Conservation (phyloP, 2,797 vertebrate genomes). For the Gadopsis marmoratus region DNA sequence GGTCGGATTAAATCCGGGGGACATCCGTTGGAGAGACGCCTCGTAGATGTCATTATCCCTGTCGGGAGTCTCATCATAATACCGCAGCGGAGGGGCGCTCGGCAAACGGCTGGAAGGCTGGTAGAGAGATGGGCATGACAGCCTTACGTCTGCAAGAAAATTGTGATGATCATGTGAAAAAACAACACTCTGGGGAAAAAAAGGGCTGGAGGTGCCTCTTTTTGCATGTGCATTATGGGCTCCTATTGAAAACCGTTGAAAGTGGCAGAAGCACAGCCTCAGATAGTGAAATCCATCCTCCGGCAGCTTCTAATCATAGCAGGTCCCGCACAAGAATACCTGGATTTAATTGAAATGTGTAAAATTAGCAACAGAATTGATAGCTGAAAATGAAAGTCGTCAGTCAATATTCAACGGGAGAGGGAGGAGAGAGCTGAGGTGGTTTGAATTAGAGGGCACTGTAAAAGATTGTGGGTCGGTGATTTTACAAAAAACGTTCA, state of each 20-base stretch:
- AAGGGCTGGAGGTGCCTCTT: background rate
- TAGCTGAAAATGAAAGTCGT: conserved; percentile 78
- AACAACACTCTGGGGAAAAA: conserved; percentile 18
- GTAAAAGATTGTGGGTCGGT: conserved; percentile 18
- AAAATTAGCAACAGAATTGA: conserved; percentile 79
- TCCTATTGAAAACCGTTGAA: conserved; percentile 1
- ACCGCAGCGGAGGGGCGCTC: conserved; percentile 50
- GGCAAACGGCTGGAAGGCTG: conserved; percentile 18
- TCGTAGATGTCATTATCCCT: conserved; percentile 77
- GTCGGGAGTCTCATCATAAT: conserved; percentile 73
- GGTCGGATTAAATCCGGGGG: conserved; percentile 75
- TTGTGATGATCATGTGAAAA: conserved; percentile 66
- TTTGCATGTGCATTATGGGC: conserved; percentile 5
- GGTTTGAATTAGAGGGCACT: conserved; percentile 35
- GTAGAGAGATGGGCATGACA: conserved; percentile 65
- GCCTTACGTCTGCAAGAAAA: conserved; percentile 68
- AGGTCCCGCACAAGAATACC: conserved; percentile 58
- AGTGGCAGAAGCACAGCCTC: background rate
- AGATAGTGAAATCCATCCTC: conserved; percentile 29
- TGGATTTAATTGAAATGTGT: conserved; percentile 78
- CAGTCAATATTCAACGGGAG: conserved; percentile 73
- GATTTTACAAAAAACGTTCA: conserved; percentile 28
- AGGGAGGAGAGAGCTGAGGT: conserved; percentile 43
- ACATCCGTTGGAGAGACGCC: conserved; percentile 69
- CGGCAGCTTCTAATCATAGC: conserved; percentile 59